Evolutionary conservation across 2,113 vertebrate genomes (phyloP), one percentile per base, ranked within the genome.

Genomic region (Gymnobelideus leadbeateri): DNA sequence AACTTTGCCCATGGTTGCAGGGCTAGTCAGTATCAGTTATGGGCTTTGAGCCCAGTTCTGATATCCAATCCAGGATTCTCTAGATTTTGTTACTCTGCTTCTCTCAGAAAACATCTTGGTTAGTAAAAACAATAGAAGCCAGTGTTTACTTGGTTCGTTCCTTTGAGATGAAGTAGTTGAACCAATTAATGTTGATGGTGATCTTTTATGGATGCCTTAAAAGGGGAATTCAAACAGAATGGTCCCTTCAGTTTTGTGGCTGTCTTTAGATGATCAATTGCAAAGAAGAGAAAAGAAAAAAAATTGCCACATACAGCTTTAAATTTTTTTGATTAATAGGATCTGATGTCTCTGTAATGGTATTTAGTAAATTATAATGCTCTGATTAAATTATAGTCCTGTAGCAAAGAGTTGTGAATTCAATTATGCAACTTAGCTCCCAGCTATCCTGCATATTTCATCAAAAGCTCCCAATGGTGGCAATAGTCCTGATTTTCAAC

Each of bases 361-460:
- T 92, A 51, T 94, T 95, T 89, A 95, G 92, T 91, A 91, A 94
- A 92, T 95, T 68, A 92, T 94, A 96, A 89, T 55, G 90, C 92
- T 93, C 77, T 96, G 31, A 26, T 95, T 94, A 94, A 97, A 93
- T 92, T 95, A 49, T 51, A 93, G 93, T 61, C 91, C 47, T 94
- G 49, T 51, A 93, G 91, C 61, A 91, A 95, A 54, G 93, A 96
- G 92, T 37, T 94, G 90, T 84, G 95, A 96, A 91, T 94, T 98
- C 92, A 94, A 0, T 10, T 93, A 91, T 52, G 24, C 37, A 53
- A 57, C 94, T 94, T 95, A 90, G 25, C 51, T 97, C 96, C 91
- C 50, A 97, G 43, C 6, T 54, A 77, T 90, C 37, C 14, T 92
- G 84, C 0, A 0, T 95, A 95, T 94, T 96, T 97, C 37, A 96